phyloP scores from a whole-genome alignment of 2,113 vertebrate genomes.

The Tyrannus savana region DNA sequence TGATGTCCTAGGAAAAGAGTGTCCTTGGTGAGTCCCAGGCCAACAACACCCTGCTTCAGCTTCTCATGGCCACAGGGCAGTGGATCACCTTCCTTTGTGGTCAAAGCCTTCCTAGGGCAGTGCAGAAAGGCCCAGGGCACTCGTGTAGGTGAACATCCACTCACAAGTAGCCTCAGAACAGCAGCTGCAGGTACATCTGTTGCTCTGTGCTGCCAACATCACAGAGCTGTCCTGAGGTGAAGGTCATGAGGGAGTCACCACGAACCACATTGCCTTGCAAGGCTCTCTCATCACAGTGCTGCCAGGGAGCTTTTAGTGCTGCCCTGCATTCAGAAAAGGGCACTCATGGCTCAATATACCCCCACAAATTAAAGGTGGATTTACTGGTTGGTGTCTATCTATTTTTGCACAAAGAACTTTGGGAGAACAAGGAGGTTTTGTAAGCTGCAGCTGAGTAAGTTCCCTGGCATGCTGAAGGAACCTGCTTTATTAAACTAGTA shows the following conservation, averaged over 20 bases:
- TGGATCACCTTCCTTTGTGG: not conserved
- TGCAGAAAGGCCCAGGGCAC: not conserved
- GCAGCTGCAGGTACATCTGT: not conserved
- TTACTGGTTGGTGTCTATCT: slow-evolving; percentile 39
- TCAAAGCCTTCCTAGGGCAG: not conserved
- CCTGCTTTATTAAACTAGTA: slow-evolving; percentile 43
- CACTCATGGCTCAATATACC: not conserved
- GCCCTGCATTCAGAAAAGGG: slow-evolving; percentile 18
- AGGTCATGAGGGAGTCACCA: not conserved
- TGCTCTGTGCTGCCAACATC: not conserved
- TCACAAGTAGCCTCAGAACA: not conserved
- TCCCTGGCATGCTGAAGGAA: slow-evolving; percentile 35
- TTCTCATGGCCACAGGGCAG: not conserved
- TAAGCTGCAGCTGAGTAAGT: slow-evolving; percentile 40
- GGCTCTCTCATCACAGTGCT: not conserved
- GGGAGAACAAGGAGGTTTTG: slow-evolving; percentile 42
- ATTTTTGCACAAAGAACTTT: slow-evolving; percentile 49
- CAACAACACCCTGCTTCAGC: not conserved
- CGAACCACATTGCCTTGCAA: not conserved
- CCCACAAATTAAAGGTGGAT: slow-evolving; percentile 54
- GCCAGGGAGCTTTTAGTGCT: not conserved
- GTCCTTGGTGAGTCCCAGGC: too few species aligned
- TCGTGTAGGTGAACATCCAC: not conserved
- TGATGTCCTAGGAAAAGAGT: not conserved
- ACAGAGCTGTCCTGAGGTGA: not conserved